phyloP scores from a whole-genome alignment of 2,888 invertebrate genomes.

The Limnephilus marmoratus region DNA sequence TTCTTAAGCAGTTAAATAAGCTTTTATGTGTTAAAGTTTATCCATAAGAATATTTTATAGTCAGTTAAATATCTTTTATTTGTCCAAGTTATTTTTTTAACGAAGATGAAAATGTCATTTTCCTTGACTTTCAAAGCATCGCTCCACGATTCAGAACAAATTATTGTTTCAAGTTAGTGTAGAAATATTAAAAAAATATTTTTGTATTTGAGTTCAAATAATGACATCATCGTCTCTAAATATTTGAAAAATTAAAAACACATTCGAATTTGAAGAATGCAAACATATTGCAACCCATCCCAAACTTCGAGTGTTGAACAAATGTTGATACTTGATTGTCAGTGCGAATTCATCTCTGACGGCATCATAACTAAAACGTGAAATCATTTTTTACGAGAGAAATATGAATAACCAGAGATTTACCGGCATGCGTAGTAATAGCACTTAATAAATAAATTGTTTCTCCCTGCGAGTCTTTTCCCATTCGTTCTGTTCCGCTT shows the following conservation, averaged over 20 bases:
- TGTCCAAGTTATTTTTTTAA: background rate
- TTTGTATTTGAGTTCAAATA: background rate
- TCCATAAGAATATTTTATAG: background rate
- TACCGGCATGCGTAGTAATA: too few species aligned
- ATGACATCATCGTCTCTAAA: background rate
- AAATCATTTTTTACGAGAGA: background rate
- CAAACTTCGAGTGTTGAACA: slow-evolving; percentile 10
- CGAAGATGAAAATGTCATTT: background rate
- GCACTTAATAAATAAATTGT: too few species aligned
- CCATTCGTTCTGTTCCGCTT: too few species aligned
- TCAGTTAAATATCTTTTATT: background rate
- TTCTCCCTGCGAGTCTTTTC: too few species aligned
- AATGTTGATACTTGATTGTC: background rate
- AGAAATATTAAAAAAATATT: background rate
- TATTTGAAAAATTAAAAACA: background rate
- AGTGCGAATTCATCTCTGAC: background rate
- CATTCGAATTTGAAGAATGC: background rate
- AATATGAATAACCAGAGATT: background rate
- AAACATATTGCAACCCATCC: slow-evolving; percentile 11
- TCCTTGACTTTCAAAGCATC: background rate
- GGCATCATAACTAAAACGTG: background rate
- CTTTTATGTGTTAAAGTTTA: background rate
- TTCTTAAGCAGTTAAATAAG: background rate
- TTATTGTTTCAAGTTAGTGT: background rate
- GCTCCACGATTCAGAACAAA: background rate